phyloP scores from a whole-genome alignment of 2,888 invertebrate species.

The Arctia plantaginis region DNA sequence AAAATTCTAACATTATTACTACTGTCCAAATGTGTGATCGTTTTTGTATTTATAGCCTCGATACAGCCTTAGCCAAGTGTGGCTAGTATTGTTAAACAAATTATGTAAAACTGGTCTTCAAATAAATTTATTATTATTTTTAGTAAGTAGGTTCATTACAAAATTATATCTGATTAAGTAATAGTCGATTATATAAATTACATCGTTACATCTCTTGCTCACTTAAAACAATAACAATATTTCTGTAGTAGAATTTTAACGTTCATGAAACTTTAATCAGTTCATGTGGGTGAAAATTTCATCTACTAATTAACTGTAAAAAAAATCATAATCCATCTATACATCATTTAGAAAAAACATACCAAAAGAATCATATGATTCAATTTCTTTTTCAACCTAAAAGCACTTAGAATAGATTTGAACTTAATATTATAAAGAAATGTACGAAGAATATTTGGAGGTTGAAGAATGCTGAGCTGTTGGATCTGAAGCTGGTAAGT shows the following conservation, averaged over 20 bases:
- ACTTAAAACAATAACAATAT: background rate
- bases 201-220: background rate
- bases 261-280: too few relatives aligned
- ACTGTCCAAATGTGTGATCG: too few relatives aligned
- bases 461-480: constrained; percentile 63
- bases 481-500: constrained; percentile 67
- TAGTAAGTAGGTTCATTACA: constrained; percentile 5
- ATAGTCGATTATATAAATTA: background rate
- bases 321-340: background rate
- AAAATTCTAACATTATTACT: too few relatives aligned
- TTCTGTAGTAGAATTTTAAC: background rate
- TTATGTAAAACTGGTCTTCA: too few relatives aligned
- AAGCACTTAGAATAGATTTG: background rate
- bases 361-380: background rate
- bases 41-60: too few relatives aligned
- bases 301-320: too few relatives aligned
- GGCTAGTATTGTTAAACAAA: too few relatives aligned
- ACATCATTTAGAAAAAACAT: background rate
- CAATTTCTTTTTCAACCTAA: background rate
- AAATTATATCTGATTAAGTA: background rate
- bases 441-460: constrained; percentile 74
- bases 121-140: background rate
- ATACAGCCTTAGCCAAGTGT: too few relatives aligned
- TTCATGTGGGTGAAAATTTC: too few relatives aligned
- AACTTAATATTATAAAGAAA: constrained; percentile 66